Conservation (phyloP, 2,797 vertebrate genomes). For the Rhadinocentrus ornatus region DNA sequence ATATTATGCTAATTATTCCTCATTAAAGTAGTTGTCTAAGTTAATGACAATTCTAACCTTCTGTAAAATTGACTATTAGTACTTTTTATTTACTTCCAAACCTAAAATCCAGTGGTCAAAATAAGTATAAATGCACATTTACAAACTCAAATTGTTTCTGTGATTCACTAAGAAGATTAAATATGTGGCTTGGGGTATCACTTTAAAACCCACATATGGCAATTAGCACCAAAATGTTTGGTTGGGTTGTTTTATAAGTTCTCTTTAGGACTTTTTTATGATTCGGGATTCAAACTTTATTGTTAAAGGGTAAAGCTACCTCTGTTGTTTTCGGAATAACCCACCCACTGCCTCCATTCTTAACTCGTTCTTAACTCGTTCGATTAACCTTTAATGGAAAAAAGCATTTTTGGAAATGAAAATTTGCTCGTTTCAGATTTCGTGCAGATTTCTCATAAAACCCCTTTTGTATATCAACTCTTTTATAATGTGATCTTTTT, state of each 20-base stretch:
- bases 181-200: background rate
- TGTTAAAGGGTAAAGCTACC: constrained; percentile 51
- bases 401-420: constrained; percentile 5
- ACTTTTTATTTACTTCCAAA: background rate
- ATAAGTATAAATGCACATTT: background rate
- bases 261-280: background rate
- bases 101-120: background rate
- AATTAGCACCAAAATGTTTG: no score
- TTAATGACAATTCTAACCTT: background rate
- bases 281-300: no score
- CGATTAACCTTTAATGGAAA: constrained; percentile 32
- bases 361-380: constrained; percentile 15
- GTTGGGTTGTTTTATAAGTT: background rate
- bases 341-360: constrained; percentile 2
- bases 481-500: constrained; percentile 61
- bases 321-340: constrained; percentile 40
- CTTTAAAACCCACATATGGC: background rate
- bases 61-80: background rate
- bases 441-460: constrained; percentile 7
- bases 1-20: background rate
- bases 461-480: constrained; percentile 57
- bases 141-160: background rate
- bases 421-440: constrained; percentile 31
- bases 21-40: background rate
- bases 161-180: background rate